A percentile compares a stretch with the other conserved stretches of the same genome.
Conservation (phyloP, 2,113 vertebrate species). For the Sylvicapra grimmia region DNA sequence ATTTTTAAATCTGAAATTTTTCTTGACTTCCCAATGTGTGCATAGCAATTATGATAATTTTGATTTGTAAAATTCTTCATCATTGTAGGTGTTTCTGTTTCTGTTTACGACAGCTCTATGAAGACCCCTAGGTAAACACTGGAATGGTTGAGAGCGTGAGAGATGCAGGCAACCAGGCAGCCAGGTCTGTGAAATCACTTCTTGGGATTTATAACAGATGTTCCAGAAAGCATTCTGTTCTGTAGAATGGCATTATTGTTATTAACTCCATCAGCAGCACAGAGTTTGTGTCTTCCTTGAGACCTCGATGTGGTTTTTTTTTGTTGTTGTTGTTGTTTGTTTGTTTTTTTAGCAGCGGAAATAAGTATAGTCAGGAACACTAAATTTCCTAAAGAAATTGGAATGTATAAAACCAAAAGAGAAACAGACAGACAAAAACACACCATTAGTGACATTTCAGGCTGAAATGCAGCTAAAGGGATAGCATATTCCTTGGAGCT, state of each 20-base stretch:
- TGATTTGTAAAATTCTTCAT: not conserved
- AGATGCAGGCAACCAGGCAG: accelerated
- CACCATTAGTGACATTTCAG: not conserved
- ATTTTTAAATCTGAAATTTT: not conserved
- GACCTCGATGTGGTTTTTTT: not conserved
- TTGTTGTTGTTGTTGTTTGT: too few relatives aligned
- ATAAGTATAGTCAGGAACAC: not conserved
- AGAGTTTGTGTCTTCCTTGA: not conserved
- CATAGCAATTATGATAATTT: not conserved
- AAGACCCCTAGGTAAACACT: not conserved
- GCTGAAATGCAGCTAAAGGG: not conserved
- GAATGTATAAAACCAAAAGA: not conserved
- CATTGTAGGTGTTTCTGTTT: not conserved
- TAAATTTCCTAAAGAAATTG: not conserved
- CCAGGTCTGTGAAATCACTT: not conserved
- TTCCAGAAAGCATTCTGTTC: not conserved
- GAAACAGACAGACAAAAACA: not conserved
- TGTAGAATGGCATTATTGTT: not conserved
- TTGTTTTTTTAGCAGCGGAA: not conserved
- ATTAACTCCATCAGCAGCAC: not conserved
- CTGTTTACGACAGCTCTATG: not conserved
- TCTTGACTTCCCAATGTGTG: not conserved
- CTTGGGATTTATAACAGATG: not conserved
- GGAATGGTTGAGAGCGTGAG: not conserved
- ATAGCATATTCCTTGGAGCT: not conserved